Conservation (phyloP, 2,113 vertebrate species). For the Dipodomys stephensi region DNA sequence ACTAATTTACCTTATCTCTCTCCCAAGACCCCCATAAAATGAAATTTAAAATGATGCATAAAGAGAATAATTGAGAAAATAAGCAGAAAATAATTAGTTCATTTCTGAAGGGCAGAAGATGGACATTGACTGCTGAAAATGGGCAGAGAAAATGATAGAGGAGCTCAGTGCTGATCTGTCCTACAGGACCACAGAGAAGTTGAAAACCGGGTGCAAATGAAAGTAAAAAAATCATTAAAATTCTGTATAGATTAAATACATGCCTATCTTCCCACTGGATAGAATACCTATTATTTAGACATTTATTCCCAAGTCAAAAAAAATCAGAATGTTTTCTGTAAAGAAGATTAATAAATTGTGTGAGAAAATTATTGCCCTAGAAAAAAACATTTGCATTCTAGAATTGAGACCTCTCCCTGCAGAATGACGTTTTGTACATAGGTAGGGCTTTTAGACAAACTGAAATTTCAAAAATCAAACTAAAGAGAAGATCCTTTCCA, state of each 20-base stretch:
- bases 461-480: conserved; percentile 23
- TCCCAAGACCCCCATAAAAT: conserved; percentile 26
- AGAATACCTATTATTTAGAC: neutral
- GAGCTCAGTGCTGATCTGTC: neutral
- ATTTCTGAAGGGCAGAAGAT: conserved; percentile 55
- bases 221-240: conserved; percentile 32
- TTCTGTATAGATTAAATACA: neutral
- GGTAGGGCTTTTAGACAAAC: neutral
- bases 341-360: conserved; percentile 20
- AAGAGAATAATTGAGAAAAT: neutral
- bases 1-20: neutral
- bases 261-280: neutral
- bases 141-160: neutral
- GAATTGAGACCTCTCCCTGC: neutral
- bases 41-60: conserved; percentile 2
- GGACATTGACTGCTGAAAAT: neutral
- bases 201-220: conserved; percentile 33
- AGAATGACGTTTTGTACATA: neutral
- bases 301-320: conserved; percentile 20
- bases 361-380: neutral
- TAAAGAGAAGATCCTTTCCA: conserved; percentile 21
- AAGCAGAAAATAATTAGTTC: conserved; percentile 25
- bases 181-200: conserved; percentile 11
- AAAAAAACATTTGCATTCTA: neutral
- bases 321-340: conserved; percentile 3